Conservation (phyloP, 2,888 invertebrate genomes). For the Mesorhabditis belari region DNA sequence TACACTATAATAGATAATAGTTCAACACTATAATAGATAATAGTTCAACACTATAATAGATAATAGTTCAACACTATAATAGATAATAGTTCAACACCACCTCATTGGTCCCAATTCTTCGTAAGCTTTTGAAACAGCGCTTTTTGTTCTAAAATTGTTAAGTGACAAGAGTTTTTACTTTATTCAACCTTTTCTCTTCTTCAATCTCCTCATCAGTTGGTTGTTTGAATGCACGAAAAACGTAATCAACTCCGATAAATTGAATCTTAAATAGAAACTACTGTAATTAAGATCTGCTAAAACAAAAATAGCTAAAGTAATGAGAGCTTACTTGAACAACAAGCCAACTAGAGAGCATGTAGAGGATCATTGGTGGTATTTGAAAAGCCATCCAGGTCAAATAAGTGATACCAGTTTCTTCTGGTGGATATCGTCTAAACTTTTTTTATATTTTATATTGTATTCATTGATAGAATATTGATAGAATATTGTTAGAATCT, state of each 20-base stretch:
- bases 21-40: too few relatives aligned
- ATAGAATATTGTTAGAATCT: too few relatives aligned
- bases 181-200: constrained; percentile 11
- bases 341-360: constrained; percentile 39
- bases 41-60: too few relatives aligned
- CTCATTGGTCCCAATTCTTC: constrained; percentile 33
- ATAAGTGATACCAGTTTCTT: constrained; percentile 31
- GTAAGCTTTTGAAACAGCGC: constrained; percentile 23
- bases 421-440: constrained; percentile 25
- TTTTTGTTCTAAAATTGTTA: constrained; percentile 5
- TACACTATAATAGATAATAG: too few relatives aligned
- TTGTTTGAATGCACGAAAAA: constrained; percentile 19
- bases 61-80: too few relatives aligned
- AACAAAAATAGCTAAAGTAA: neutral
- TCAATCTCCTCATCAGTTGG: constrained; percentile 23
- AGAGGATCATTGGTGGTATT: constrained; percentile 36
- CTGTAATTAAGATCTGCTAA: too few relatives aligned
- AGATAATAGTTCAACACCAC: too few relatives aligned
- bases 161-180: neutral
- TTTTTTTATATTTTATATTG: too few relatives aligned
- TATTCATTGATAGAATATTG: too few relatives aligned
- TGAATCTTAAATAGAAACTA: constrained; percentile 18
- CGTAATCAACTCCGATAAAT: constrained; percentile 26
- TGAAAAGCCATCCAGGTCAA: constrained; percentile 40
- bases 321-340: constrained; percentile 19